Conservation (phyloP, 2,797 vertebrate genomes). For the Apogon talboti region DNA sequence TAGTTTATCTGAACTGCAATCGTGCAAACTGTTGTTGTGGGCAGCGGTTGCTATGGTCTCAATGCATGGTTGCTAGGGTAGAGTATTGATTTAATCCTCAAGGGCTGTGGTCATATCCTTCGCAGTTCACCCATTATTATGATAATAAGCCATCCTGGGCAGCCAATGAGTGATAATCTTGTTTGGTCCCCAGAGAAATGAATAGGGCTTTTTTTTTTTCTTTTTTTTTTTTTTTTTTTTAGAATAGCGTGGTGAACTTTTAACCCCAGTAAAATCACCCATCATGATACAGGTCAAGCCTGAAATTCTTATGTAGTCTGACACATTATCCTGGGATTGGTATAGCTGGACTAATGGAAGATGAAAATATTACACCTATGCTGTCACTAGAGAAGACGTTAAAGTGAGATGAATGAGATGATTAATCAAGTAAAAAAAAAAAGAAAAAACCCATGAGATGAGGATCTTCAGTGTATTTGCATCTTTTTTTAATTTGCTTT, state of each 20-base stretch:
- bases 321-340: conserved; percentile 12
- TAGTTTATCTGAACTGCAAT: conserved; percentile 43
- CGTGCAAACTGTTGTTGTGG: conserved; percentile 41
- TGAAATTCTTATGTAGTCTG: conserved; percentile 30
- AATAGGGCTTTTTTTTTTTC: conserved; percentile 50
- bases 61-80: conserved; percentile 60
- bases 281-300: conserved; percentile 44
- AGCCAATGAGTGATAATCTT: conserved; percentile 69
- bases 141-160: conserved; percentile 68
- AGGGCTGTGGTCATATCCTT: conserved; percentile 68
- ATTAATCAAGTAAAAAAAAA: conserved; percentile 11
- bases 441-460: neutral
- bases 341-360: conserved; percentile 10
- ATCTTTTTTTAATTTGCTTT: neutral
- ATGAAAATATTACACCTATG: neutral
- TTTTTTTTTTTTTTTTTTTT: conserved; percentile 22
- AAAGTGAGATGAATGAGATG: neutral
- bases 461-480: neutral
- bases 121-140: conserved; percentile 75
- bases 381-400: neutral
- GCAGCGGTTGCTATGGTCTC: conserved; percentile 67
- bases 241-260: conserved; percentile 67
- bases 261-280: conserved; percentile 64
- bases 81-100: conserved; percentile 75
- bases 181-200: conserved; percentile 63